Evolutionary conservation across 1,140 invertebrate species (phyloP), one percentile per base, ranked within the genome.

Genomic region (Laodelphax striatellus): DNA sequence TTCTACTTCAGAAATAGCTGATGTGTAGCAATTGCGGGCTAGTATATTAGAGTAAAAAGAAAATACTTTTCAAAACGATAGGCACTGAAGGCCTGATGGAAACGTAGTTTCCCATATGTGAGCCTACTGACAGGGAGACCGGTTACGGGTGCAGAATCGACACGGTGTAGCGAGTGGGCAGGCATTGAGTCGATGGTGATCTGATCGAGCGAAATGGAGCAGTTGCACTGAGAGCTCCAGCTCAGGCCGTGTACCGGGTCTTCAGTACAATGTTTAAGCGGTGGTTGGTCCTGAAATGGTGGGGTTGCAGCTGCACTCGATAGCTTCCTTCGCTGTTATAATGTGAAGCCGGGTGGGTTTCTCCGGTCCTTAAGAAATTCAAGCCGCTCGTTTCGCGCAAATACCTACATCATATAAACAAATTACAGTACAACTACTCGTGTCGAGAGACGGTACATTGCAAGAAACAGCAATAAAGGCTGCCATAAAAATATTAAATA

Each of bases 261-360:
- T 17, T 63, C 53, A 16, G 60, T n/a, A n/a, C n/a, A n/a, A n/a
- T 55, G 42, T 52, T 61, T 13, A 66, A 24, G 2, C 60, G 57
- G 52, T 66, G 65, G 44, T 62, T 64, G 34, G 65, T 63, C 17
- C n/a, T n/a, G n/a, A 64, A 31, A n/a, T 63, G 44, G 19, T 58
- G 24, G 61, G 38, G 14, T 58, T 9, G 63, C 78, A 80, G 1
- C n/a, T n/a, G 70, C 64, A 52, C 78, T 73, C 13, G 57, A 63
- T 54, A 76, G 67, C 65, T 77, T 76, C 24, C 79, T 72, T 55
- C 73, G 75, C 17, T 73, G 62, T 65, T 82, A 84, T n/a, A n/a
- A n/a, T 60, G 79, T 80, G 62, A 84, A 84, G 11, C 78, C 80
- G n/a, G 75, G 69, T 69, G 83, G 76, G 70, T 81, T 78, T 2